Evolutionary conservation across 1,140 invertebrate species (phyloP), one percentile per base, ranked within the genome.

Genomic region (Nomia melanderi): DNA sequence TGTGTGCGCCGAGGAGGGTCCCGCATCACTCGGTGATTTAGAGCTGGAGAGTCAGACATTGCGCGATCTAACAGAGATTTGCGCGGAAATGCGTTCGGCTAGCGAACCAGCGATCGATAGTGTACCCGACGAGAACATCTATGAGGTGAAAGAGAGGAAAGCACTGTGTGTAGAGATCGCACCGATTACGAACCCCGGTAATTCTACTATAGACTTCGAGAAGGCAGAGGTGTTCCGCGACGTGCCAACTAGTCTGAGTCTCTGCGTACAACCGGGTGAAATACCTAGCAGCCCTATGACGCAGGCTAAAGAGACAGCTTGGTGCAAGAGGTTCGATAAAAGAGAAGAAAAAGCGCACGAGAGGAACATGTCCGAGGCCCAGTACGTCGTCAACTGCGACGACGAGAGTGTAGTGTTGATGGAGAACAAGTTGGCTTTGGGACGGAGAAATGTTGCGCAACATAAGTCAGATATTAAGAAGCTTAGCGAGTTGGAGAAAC

Each of bases 1-100:
- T 79, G 93, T 95, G 41, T 91, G 92, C 69, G 89, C 90, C 20
- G 93, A 94, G 76, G 92, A 93, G 75, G 93, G 93, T 59, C 91
- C 92, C 64, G 89, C 92, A n/a, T 91, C 89, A 8, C 85, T 91
- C n/a, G 85, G 86, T 59, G 90, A 92, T 63, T 83, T 91, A 31
- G 89, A 89, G 53, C 83, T 83, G 20, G 90, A 89, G 62, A 86
- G 87, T 9, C 88, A 89, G 53, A 82, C 85, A 7, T 47, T 92
- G 39, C 88, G 89, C 59, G 88, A 89, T 67, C 86, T 91, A 17
- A 92, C 92, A 0, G 87, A 91, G 64, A 91, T 92, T 50, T 92
- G 92, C 75, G 91, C 91, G 39, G 92, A 92, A 69, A 92, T 92
- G 91, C 87, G 91, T 7, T 82, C 89, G 8, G 83, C 92, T 0